Evolutionary conservation across 2,888 invertebrate species (phyloP).

Genomic region (Archips xylosteana): DNA sequence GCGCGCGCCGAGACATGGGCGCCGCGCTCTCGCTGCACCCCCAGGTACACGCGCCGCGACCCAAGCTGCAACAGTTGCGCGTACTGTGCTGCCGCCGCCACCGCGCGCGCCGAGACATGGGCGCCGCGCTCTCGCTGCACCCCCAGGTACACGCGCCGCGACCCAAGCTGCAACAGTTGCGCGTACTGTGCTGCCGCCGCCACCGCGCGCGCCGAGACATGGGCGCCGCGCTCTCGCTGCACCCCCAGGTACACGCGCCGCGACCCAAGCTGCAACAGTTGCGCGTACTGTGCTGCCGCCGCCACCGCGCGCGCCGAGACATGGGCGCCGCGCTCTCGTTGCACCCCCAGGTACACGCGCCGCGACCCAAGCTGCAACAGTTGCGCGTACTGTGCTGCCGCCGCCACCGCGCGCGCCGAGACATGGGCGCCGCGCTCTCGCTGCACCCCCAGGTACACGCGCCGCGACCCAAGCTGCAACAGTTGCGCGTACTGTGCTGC

Average conservation of each 20-base stretch:
- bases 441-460: slow-evolving; percentile 59
- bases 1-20: slow-evolving; percentile 77
- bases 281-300: slow-evolving; percentile 81
- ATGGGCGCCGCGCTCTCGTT: slow-evolving; percentile 80
- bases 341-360: slow-evolving; percentile 59
- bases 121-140: slow-evolving; percentile 77
- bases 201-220: slow-evolving; percentile 70
- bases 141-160: slow-evolving; percentile 53
- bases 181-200: slow-evolving; percentile 80
- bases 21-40: slow-evolving; percentile 75
- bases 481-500: too few relatives aligned
- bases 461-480: too few relatives aligned
- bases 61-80: too few relatives aligned
- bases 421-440: slow-evolving; percentile 82
- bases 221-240: slow-evolving; percentile 79
- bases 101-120: slow-evolving; percentile 74
- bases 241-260: slow-evolving; percentile 56
- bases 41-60: slow-evolving; percentile 50
- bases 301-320: slow-evolving; percentile 68
- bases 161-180: too few relatives aligned
- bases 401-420: slow-evolving; percentile 68
- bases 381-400: slow-evolving; percentile 81
- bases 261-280: too few relatives aligned
- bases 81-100: slow-evolving; percentile 78
- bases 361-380: too few relatives aligned